Conservation (phyloP, 2,113 vertebrate genomes). For the Vulpes lagopus region DNA sequence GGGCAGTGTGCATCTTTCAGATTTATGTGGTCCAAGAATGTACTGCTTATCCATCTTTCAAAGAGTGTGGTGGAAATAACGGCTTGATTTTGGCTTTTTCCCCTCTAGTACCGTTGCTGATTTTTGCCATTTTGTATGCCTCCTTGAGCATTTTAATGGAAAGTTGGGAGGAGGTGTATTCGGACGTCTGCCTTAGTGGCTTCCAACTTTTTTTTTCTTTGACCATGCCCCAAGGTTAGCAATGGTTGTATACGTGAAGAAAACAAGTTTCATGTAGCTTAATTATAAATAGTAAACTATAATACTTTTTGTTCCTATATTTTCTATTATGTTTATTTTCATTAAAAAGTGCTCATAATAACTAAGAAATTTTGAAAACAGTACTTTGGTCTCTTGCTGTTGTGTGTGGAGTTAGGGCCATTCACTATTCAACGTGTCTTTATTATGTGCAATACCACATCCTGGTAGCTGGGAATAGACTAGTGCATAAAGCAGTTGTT, state of each 20-base stretch:
- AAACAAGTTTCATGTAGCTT: background rate
- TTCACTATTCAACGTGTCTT: background rate
- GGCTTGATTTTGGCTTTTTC: background rate
- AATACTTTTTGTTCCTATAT: background rate
- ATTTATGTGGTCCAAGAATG: background rate
- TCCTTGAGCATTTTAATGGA: conserved; percentile 15
- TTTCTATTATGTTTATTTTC: conserved; percentile 5
- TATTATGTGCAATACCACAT: background rate
- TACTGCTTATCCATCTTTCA: background rate
- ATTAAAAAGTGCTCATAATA: background rate
- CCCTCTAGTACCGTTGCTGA: background rate
- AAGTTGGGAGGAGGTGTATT: background rate
- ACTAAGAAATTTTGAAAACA: background rate
- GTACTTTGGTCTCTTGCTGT: background rate
- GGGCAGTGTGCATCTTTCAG: background rate
- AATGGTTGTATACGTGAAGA: background rate
- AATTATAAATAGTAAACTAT: background rate
- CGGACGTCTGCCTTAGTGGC: background rate
- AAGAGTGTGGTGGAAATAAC: background rate
- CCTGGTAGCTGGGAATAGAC: background rate
- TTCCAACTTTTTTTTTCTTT: background rate
- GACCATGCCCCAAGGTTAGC: background rate
- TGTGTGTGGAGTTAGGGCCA: background rate
- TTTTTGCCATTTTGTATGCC: background rate
- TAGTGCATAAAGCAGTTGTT: background rate